Evolutionary conservation across 2,113 vertebrate genomes (phyloP).

Genomic region (Bos indicus): DNA sequence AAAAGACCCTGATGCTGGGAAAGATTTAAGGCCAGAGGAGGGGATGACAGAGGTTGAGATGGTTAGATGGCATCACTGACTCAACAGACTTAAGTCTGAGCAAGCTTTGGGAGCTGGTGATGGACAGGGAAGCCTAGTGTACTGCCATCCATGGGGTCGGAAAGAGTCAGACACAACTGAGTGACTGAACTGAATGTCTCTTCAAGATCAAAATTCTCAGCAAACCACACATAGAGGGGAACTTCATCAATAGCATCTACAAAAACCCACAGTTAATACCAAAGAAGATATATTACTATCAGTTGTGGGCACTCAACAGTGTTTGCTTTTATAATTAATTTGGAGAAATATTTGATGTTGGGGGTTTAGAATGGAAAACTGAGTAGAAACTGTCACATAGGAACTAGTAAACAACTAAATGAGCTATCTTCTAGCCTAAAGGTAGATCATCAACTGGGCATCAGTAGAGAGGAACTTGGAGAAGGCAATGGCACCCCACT

Average conservation of each 20-base stretch:
- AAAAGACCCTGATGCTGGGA: neutral
- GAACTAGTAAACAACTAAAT: neutral
- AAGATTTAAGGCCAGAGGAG: neutral
- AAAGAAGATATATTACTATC: neutral
- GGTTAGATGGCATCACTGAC: neutral
- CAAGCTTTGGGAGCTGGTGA: rapidly evolving
- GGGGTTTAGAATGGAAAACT: neutral
- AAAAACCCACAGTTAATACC: neutral
- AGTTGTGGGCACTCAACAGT: neutral
- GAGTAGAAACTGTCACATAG: neutral
- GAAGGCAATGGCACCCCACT: too few species aligned
- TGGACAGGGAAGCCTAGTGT: neutral
- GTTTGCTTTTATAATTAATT: neutral
- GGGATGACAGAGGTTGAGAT: neutral
- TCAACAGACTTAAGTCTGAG: neutral
- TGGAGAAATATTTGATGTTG: neutral
- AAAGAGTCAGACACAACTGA: neutral
- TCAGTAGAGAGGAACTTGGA: neutral
- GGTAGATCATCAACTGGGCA: neutral
- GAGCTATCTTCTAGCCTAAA: neutral
- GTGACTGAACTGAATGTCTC: neutral
- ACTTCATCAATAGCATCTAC: neutral
- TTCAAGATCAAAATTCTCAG: neutral
- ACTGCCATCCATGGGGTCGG: neutral
- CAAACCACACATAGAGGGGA: neutral